phyloP scores from a whole-genome alignment of 2,888 invertebrate genomes.

The Drosophila parthenogenetica region DNA sequence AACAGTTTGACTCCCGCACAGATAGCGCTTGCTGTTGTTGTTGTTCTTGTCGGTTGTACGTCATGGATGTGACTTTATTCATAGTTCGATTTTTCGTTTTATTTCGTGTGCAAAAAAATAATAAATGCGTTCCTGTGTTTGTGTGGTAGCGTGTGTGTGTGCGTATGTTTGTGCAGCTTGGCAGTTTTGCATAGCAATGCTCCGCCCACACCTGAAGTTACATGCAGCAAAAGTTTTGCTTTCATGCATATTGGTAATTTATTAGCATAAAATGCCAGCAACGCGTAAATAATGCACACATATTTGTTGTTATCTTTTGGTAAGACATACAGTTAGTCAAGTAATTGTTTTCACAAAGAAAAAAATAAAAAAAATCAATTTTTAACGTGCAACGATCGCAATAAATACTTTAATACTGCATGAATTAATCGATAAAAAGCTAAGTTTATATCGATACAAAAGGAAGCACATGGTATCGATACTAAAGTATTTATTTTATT shows the following conservation, averaged over 20 bases:
- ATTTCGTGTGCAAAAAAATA: slow-evolving; percentile 58
- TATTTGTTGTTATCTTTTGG: slow-evolving; percentile 63
- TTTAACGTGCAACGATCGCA: neutral
- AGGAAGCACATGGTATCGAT: no score
- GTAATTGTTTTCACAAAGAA: slow-evolving; percentile 1
- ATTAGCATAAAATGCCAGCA: slow-evolving; percentile 77
- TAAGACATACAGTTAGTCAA: slow-evolving; percentile 10
- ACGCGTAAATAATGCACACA: slow-evolving; percentile 77
- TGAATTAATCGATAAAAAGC: no score
- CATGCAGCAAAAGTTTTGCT: slow-evolving; percentile 70
- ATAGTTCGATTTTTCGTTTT: slow-evolving; percentile 68
- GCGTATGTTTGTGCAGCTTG: slow-evolving; percentile 59
- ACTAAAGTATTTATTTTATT: no score
- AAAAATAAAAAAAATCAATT: no score
- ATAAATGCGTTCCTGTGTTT: slow-evolving; percentile 56
- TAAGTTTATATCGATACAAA: no score
- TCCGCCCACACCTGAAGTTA: slow-evolving; percentile 45
- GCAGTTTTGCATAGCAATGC: slow-evolving; percentile 59
- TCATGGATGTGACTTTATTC: slow-evolving; percentile 58
- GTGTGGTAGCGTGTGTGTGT: slow-evolving; percentile 15
- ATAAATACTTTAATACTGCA: neutral
- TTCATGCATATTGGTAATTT: slow-evolving; percentile 77
- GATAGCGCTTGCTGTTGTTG: slow-evolving; percentile 5
- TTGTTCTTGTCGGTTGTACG: slow-evolving; percentile 30
- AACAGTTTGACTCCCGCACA: slow-evolving; percentile 40